Evolutionary conservation across 2,888 invertebrate species (phyloP), one percentile per base, ranked within the genome.

Genomic region (Harpalus rufipes): DNA sequence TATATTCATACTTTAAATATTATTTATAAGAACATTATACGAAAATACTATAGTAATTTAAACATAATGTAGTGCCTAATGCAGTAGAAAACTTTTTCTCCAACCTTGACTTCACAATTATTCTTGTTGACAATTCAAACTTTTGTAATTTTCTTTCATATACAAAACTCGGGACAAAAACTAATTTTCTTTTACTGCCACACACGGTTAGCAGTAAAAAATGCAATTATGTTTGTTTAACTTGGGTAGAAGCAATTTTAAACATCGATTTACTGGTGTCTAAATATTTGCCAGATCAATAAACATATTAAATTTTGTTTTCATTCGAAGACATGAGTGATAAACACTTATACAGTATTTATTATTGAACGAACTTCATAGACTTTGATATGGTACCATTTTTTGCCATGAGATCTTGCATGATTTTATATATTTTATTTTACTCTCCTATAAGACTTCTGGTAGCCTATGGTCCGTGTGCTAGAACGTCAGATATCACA

Each of bases 101-200:
- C 44, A 51, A 2, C 44, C 44, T 51, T 51, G 44, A 51, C 2
- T 51, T 12, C 8, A 51, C 44, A 51, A 12, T 32, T 32, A 32
- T 51, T 51, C 44, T 51, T 51, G 44, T 12, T 51, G 12, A 51
- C 44, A 51, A 51, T 51, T 51, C 44, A 51, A 51, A 51, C 44
- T 51, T 51, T 51, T 51, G 44, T 51, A 51, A 51, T 51, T 51
- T 51, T 51, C 44, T 51, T 51, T 12, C 44, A 51, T 51, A 51
- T 12, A 51, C 44, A 51, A 51, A 32, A 51, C 10, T 51, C 2
- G 10, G 12, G 44, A 51, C 44, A 51, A 51, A 51, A 51, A 51
- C 44, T 51, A 51, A 51, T 51, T 51, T 51, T 8, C 44, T 51
- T 51, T 51, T 51, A 51, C 44, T 51, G 12, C 10, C 44, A 51